phyloP scores from a whole-genome alignment of 2,888 invertebrate species.

The Timandra comae region DNA sequence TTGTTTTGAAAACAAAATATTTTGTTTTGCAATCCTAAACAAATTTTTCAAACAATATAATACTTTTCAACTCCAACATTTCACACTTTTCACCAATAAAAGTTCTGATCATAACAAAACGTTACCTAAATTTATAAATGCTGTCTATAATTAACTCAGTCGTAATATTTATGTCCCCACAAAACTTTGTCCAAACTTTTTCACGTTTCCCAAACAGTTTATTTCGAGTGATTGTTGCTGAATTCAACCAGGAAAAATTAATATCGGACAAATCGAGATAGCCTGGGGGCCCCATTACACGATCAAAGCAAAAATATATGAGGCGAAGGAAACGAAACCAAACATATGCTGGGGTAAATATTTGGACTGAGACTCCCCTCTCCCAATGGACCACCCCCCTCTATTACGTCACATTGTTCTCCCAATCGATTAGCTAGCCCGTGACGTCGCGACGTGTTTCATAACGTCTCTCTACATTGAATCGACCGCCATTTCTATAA shows the following conservation, averaged over 20 bases:
- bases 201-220: slow-evolving; percentile 7
- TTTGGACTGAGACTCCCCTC: slow-evolving; percentile 54
- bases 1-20: no score
- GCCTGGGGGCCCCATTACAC: slow-evolving; percentile 64
- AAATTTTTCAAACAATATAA: no score
- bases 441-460: slow-evolving; percentile 54
- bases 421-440: slow-evolving; percentile 61
- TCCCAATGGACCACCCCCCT: slow-evolving; percentile 35
- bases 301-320: slow-evolving; percentile 75
- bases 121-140: no score
- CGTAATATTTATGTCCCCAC: no score
- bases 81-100: no score
- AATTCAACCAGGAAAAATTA: slow-evolving; percentile 46
- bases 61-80: no score
- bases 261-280: slow-evolving; percentile 64
- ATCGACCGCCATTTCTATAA: no score
- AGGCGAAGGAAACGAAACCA: slow-evolving; percentile 74
- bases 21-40: no score
- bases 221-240: slow-evolving; percentile 14
- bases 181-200: slow-evolving; percentile 1
- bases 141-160: no score
- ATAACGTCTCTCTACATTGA: no score
- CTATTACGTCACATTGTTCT: slow-evolving; percentile 72
- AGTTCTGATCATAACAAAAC: no score
- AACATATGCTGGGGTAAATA: slow-evolving; percentile 72